Base-by-base conservation (phyloP, 2,113 vertebrate species). In the Gavia stellata region DNA sequence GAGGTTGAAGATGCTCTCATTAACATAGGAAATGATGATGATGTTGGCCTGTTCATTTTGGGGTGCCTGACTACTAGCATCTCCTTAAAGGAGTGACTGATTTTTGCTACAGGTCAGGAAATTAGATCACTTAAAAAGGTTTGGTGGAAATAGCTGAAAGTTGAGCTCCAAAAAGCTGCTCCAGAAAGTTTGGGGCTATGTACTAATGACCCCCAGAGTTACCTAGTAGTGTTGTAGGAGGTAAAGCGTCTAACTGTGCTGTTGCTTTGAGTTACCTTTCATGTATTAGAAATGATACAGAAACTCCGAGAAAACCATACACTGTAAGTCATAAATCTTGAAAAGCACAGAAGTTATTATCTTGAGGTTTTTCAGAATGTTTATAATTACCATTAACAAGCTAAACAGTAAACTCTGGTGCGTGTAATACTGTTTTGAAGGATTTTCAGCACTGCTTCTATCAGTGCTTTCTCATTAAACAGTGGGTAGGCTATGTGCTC, bases 171-270 rank as follows among this genome's bases (percentile, higher is more conserved):
- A 34, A 86, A 70, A 31, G 10, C 53, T 84, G 31, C 23, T 63
- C 6, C n/a, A 59, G 65, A 71, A 89, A 63, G 31, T 59, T 47
- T 72, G 26, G 3, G 29, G 40, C 17, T 75, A 7, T 55, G 12
- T 71, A 81, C 47, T 68, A 85, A 36, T 1, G 2, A 14, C 15
- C 9, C 52, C 8, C 12, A 9, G 42, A 71, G 19, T 82, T 93
- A 81, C 7, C 23, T 36, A 15, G 17, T 20, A n/a, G 26, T 65
- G 25, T 86, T 89, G 5, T 12, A 52, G 67, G 6, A 40, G 31
- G 3, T 5, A 7, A 50, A 8, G 16, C 61, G 44, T 73, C 24
- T 53, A 49, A 29, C 6, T 17, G 20, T 0, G 0, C 16, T 15
- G 23, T 58, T 85, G 11, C 31, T 67, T 84, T 86, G 66, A 79